A percentile compares a stretch with the other conserved stretches of the same genome.
Evolutionary conservation across 64 coral and sea anemone species (phyloP).

Genomic region (Stichodactyla mertensii): DNA sequence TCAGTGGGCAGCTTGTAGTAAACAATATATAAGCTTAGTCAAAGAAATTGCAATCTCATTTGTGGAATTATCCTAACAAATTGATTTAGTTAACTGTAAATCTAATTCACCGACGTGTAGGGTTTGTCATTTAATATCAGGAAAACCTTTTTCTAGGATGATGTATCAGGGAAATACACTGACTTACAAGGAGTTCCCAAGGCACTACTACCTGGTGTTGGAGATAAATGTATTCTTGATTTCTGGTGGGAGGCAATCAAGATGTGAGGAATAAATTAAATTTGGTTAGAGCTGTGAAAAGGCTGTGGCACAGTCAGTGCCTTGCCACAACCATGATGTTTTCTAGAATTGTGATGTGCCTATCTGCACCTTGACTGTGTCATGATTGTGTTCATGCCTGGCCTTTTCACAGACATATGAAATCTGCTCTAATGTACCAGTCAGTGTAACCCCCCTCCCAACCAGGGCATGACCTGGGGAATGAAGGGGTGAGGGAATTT

Average conservation of each 20-base stretch:
- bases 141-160: conserved; percentile 3
- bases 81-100: background rate
- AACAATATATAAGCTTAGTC: background rate
- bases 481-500: too few relatives aligned
- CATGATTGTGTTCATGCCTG: too few relatives aligned
- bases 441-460: too few relatives aligned
- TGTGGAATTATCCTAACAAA: background rate
- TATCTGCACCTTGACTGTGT: too few relatives aligned
- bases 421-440: too few relatives aligned
- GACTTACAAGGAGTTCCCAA: conserved; percentile 33
- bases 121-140: background rate
- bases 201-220: conserved; percentile 24
- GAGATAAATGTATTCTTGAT: conserved; percentile 31
- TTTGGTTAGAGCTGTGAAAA: background rate
- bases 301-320: too few relatives aligned
- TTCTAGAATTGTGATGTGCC: too few relatives aligned
- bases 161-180: conserved; percentile 13
- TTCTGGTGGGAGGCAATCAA: conserved; percentile 46
- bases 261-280: background rate
- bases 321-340: too few relatives aligned
- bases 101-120: background rate
- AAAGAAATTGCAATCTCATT: background rate
- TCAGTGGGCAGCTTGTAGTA: background rate
- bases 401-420: too few relatives aligned
- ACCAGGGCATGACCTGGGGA: too few relatives aligned